Percentiles rank a stretch among this genome's conserved stretches.
These are phyloP conservation scores for Pararge aegeria DNA, from an alignment of 1,140 invertebrate genomes.

Conservation along the genomic window DNA sequence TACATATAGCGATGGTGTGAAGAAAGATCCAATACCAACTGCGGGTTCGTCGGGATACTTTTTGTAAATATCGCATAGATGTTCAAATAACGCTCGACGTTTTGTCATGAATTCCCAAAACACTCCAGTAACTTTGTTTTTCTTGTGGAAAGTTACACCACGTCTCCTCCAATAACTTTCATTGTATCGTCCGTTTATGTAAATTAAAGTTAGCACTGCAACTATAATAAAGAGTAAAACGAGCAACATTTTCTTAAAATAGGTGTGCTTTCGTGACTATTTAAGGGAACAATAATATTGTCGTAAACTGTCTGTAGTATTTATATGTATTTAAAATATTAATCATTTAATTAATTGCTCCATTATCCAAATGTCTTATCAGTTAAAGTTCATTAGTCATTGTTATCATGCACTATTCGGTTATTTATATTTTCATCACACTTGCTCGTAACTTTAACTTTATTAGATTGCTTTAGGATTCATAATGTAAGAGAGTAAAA, in stretches of 20 bases:
- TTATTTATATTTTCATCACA: no score
- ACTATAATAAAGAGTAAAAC: neutral
- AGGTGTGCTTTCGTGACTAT: neutral
- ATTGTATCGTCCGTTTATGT: conserved; percentile 23
- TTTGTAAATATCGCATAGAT: conserved; percentile 38
- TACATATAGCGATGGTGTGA: conserved; percentile 66
- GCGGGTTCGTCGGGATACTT: conserved; percentile 34
- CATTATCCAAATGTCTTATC: no score
- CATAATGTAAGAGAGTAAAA: no score
- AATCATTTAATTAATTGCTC: no score
- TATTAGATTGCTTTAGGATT: no score
- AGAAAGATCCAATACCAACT: conserved; percentile 57
- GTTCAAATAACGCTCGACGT: conserved; percentile 32
- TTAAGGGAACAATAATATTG: neutral
- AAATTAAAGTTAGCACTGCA: conserved; percentile 8
- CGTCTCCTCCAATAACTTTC: conserved; percentile 35
- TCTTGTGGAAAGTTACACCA: conserved; percentile 28
- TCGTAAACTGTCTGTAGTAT: neutral
- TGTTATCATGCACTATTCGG: no score
- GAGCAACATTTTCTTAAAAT: neutral
- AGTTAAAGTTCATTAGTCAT: no score
- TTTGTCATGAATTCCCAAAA: conserved; percentile 33
- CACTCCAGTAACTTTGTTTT: conserved; percentile 34
- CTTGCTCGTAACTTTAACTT: no score
- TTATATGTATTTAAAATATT: neutral